These are phyloP conservation scores for Pomacea maculata DNA, from an alignment of 1,140 invertebrate species.

Conservation along the genomic window DNA sequence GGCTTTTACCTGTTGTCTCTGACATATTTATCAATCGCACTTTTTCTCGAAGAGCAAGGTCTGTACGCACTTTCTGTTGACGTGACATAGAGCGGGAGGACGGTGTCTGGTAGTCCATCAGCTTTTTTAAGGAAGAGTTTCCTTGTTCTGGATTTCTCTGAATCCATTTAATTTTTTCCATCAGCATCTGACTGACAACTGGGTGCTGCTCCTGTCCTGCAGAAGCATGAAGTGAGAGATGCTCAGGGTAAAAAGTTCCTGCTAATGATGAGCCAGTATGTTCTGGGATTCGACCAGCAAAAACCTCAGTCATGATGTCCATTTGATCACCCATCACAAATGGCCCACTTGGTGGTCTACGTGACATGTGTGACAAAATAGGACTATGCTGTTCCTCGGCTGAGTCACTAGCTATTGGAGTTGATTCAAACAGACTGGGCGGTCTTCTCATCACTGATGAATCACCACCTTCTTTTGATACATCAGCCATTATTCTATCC, in stretches of 20 bases:
- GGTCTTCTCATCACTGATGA: not conserved
- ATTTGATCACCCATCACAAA: conserved; percentile 14
- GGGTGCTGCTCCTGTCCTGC: conserved; percentile 6
- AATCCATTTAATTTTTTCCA: conserved; percentile 9
- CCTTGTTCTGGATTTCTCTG: not conserved
- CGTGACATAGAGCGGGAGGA: not conserved
- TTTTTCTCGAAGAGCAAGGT: conserved; percentile 21
- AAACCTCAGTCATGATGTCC: conserved; percentile 12
- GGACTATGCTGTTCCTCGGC: not conserved
- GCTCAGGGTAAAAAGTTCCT: not conserved
- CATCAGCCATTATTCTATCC: conserved; percentile 3
- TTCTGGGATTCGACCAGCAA: not conserved
- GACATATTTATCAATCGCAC: conserved; percentile 22
- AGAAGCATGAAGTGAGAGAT: not conserved
- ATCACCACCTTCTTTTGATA: not conserved
- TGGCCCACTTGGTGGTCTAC: conserved; percentile 7
- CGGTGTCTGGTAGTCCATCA: not conserved
- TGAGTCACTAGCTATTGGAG: not conserved
- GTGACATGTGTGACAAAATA: not conserved
- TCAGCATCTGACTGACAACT: not conserved
- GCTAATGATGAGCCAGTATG: not conserved
- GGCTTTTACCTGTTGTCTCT: conserved; percentile 25
- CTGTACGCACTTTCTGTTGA: conserved; percentile 23
- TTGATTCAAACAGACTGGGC: not conserved
- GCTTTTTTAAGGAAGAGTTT: not conserved